Base-by-base conservation (phyloP, 1,140 invertebrate genomes). In the Heterodera schachtii region DNA sequence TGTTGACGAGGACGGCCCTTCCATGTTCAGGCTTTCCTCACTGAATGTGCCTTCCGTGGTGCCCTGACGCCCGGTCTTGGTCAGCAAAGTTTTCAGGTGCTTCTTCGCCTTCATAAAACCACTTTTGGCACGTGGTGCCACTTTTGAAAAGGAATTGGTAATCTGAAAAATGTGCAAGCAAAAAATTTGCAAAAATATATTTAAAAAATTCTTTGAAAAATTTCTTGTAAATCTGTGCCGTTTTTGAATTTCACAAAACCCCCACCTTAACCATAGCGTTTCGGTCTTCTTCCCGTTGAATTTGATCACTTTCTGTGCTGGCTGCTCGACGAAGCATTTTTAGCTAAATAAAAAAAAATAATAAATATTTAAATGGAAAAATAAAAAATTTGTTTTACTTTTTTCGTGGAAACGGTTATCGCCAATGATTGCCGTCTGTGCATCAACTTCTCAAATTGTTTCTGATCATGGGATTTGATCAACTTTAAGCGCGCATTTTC, bases 71-170 rank as follows among this genome's bases (percentile, higher is more conserved):
- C 57, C 41, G 44, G 78, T 49, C 76, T 75, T 74, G 7, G 73
- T 75, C 46, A 83, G 84, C 21, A 89, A 80, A 3, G 89, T 84
- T 73, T 90, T 90, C 73, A 90, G 76, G 70, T 90, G 90, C 85
- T 90, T 90, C 46, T 87, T 88, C 11, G 90, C 90, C 80, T 83
- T 89, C 43, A 76, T 84, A 83, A 84, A 88, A 52, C 84, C 86
- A 46, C 84, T 76, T 78, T 80, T 84, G 41, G 82, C 67, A 64
- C 84, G 85, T 81, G 77, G 77, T 8, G 64, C 21, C 13, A 41
- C 77, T 78, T 78, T 78, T 41, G 70, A 76, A 52, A 82, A 85
- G 19, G 74, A 69, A 52, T 46, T 82, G 79, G 64, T 80, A 49
- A 60, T 89, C 82, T 78, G 76, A 78, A 81, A 64, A 47, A 21